Percentiles rank a stretch among this genome's conserved stretches.
Evolutionary conservation across 2,888 invertebrate species (phyloP).

Genomic region (Allophyes oxyacanthae): DNA sequence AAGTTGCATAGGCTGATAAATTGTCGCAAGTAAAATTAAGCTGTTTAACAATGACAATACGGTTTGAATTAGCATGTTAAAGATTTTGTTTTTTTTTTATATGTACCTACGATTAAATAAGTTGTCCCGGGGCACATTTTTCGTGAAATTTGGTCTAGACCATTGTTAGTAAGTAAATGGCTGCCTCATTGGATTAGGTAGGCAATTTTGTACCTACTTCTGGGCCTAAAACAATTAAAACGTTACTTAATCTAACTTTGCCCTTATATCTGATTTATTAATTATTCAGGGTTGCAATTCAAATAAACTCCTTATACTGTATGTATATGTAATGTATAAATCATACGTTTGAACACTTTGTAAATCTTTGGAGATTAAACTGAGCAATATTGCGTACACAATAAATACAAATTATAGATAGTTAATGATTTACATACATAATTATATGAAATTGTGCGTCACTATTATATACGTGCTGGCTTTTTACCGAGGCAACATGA

Average conservation of each 20-base stretch:
- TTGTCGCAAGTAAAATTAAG: too few species aligned
- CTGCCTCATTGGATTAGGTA: conserved; percentile 34
- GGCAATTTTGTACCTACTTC: not conserved
- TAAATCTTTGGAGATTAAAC: not conserved
- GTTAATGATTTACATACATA: too few species aligned
- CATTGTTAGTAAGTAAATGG: too few species aligned
- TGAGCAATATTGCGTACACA: conserved; percentile 14
- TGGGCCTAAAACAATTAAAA: conserved; percentile 2
- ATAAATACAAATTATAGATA: conserved; percentile 1
- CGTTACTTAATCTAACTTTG: conserved; percentile 16
- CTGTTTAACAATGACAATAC: too few species aligned
- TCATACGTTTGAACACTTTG: conserved; percentile 28
- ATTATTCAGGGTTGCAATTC: conserved; percentile 17
- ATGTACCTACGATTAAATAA: too few species aligned
- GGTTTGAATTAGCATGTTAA: too few species aligned
- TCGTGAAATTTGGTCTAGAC: too few species aligned
- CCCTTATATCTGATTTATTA: conserved; percentile 14
- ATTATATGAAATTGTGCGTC: conserved; percentile 40
- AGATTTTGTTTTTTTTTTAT: too few species aligned
- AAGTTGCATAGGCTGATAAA: too few species aligned
- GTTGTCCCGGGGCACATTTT: too few species aligned
- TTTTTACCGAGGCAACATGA: too few species aligned
- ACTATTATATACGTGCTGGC: conserved; percentile 10
- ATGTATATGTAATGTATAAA: too few species aligned
- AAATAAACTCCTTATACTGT: conserved; percentile 11